Evolutionary conservation across 2,888 invertebrate species (phyloP), one percentile per base, ranked within the genome.

Genomic region (Campaea margaritaria): DNA sequence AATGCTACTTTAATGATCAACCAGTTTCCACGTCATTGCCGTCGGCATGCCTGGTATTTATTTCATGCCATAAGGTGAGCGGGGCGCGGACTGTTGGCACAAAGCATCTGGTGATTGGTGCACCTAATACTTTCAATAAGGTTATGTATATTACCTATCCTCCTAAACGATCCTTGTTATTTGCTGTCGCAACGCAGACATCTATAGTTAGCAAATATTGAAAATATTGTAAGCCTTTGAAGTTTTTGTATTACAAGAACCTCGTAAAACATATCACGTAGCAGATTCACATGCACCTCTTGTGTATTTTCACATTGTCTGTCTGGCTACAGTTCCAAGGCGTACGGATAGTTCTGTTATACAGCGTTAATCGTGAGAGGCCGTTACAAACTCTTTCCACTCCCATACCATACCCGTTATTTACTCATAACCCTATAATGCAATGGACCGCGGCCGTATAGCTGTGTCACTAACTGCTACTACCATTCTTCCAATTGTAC

Each of bases 351-450:
- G 79, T 78, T 79, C 72, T 34, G 8, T 2, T 21, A 36, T 62
- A 67, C 61, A 62, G 53, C 73, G 72, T 73, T 70, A 69, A 77
- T 73, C 79, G 78, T 81, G 79, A 65, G 77, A 81, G 62, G 68
- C 47, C 58, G 65, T 59, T 63, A 62, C 65, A 56, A 65, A 67
- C 66, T 66, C 60, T 65, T 70, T 70, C 65, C 61, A 68, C 65
- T 56, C 44, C 62, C 63, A n/a, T 70, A 70, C 65, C 21, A 57
- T 66, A 53, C 67, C 72, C 65, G 76, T 76, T 75, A 74, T 55
- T 67, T 64, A 55, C 55, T 31, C 31, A 28, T 47, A 49, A 64
- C 46, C 56, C 53, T 46, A 48, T 64, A 57, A 49, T 50, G 43
- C 16, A 34, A 50, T 50, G 45, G 28, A 47, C 28, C 42, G 38